These are phyloP conservation scores for Rhinoderma darwinii DNA, from an alignment of 2,113 vertebrate species.

Conservation along the genomic window DNA sequence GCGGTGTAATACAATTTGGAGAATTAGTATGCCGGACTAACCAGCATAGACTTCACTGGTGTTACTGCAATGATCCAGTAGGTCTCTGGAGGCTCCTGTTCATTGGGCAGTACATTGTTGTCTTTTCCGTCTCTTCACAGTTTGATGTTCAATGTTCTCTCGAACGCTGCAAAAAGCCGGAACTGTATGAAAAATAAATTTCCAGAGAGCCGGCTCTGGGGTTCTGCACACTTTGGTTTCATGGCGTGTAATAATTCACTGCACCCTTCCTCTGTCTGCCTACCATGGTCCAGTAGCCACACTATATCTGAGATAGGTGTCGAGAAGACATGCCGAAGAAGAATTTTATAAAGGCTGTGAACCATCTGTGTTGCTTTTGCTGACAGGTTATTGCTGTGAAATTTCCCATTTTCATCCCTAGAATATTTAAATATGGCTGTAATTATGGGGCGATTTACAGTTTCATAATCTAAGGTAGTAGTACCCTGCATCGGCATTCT, in stretches of 20 bases:
- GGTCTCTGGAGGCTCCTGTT: neutral
- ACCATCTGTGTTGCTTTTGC: neutral
- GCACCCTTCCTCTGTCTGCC: neutral
- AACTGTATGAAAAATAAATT: conserved; percentile 12
- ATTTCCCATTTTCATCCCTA: neutral
- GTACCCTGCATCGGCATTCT: too few relatives aligned
- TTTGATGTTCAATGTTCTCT: conserved; percentile 13
- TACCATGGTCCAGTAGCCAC: neutral
- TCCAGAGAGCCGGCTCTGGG: too few relatives aligned
- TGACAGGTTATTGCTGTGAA: neutral
- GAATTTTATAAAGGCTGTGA: neutral
- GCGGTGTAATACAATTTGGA: too few relatives aligned
- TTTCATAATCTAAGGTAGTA: too few relatives aligned
- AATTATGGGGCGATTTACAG: neutral
- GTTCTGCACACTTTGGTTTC: neutral
- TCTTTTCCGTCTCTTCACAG: neutral
- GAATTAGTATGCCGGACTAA: neutral
- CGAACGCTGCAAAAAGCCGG: too few relatives aligned
- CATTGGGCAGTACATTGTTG: neutral
- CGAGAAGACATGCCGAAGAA: neutral
- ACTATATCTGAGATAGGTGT: neutral
- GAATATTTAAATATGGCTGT: neutral
- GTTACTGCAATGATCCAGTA: neutral
- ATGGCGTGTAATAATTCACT: neutral
- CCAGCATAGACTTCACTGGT: neutral